phyloP scores from a whole-genome alignment of 2,113 vertebrate species.

The Serinus canaria region DNA sequence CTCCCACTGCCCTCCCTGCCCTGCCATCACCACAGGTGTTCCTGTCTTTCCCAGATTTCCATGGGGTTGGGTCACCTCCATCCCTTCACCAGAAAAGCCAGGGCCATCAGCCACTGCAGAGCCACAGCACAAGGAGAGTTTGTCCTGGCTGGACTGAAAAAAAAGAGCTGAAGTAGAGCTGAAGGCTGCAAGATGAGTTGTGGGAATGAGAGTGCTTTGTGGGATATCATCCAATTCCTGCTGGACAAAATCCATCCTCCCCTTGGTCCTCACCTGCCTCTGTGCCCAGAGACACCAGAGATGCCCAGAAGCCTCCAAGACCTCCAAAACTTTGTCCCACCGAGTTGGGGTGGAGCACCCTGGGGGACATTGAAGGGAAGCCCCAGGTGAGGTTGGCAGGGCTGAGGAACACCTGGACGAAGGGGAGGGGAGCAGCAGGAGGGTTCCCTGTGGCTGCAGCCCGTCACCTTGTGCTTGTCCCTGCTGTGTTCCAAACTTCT shows the following conservation, averaged over 20 bases:
- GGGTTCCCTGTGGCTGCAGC: fast-evolving
- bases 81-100: not conserved
- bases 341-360: fast-evolving
- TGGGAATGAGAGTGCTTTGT: slow-evolving; percentile 57
- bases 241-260: slow-evolving; percentile 45
- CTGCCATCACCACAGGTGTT: not conserved
- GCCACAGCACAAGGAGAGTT: slow-evolving; percentile 16
- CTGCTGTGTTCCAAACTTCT: fast-evolving
- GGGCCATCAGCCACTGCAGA: not conserved
- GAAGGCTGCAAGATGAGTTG: slow-evolving; percentile 55
- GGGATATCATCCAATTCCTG: slow-evolving; percentile 56
- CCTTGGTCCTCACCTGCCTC: not conserved
- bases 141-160: not conserved
- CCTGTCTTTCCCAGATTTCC: not conserved
- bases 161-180: not conserved
- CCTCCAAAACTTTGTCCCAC: not conserved
- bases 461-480: fast-evolving
- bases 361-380: not conserved
- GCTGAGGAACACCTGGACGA: not conserved
- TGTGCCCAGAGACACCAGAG: not conserved
- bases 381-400: not conserved
- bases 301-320: not conserved
- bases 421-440: fast-evolving
- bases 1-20: not conserved
- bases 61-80: not conserved